Base-by-base conservation (phyloP, 2,797 vertebrate species). In the Odontamblyopus lacepedii region DNA sequence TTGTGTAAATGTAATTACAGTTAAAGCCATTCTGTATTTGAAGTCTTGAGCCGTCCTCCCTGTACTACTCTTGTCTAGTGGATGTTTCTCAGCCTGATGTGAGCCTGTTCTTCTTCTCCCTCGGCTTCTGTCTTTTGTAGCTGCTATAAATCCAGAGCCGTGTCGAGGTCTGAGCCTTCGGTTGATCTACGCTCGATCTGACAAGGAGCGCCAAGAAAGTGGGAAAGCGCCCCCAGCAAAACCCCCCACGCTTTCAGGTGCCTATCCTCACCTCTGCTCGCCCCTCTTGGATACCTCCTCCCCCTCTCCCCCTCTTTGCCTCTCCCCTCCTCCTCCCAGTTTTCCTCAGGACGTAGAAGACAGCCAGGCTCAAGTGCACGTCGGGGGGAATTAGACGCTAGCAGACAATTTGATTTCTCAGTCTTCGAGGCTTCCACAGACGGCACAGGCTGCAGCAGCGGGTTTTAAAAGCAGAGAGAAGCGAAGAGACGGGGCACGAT, bases 351-450 rank as follows among this genome's bases (percentile, higher is more conserved):
- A 89, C 79, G 85, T 32, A 26, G 74, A 88, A 91, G 87, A 80
- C 79, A 86, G 81, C 69, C 74, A 66, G 85, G 78, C 82, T 87
- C 87, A 87, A 89, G 86, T 85, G 83, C 77, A 83, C 87, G 90
- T 94, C 92, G 76, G 69, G 76, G 84, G 82, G 91, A 93, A 94
- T 93, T 91, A 92, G 82, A 78, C 63, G 74, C 83, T 75, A 72
- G 88, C 87, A 89, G 85, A 91, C 89, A 92, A 93, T 92, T 89
- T 91, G 89, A 94, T 94, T 92, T 89, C 74, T 89, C 73, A 60
- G 80, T 90, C 90, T 93, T 85, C 74, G 50, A 84, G 70, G 84
- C 85, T 83, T 85, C 81, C 74, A 78, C 61, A 30, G 63, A 35
- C 30, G 65, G 78, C 18, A 15, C 41, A 51, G 62, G 61, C 74